phyloP scores from a whole-genome alignment of 2,113 vertebrate species.

The Tyrannus savana region DNA sequence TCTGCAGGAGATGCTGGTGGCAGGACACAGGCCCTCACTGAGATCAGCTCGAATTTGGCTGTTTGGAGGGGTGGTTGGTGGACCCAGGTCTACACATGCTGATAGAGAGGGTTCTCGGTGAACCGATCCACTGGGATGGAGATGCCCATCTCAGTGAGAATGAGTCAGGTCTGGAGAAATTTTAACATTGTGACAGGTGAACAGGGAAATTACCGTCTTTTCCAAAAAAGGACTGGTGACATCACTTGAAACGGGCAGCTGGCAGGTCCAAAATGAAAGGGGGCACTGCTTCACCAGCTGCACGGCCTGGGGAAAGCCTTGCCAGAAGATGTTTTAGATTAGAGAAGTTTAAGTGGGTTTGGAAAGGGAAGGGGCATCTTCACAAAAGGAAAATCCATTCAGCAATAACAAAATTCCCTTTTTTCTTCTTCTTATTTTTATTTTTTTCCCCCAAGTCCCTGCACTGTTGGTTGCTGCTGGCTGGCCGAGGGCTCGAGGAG shows the following conservation, averaged over 20 bases:
- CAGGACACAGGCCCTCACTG: neutral
- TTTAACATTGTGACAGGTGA: neutral
- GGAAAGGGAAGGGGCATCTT: neutral
- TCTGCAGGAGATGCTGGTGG: neutral
- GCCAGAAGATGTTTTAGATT: neutral
- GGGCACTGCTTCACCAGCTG: neutral
- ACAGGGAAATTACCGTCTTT: neutral
- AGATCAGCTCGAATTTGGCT: neutral
- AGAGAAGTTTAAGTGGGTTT: neutral
- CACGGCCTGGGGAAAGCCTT: neutral
- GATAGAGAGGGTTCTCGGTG: neutral
- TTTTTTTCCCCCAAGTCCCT: too few relatives aligned
- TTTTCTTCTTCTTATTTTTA: rapidly evolving
- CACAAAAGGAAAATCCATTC: neutral
- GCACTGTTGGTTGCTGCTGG: neutral
- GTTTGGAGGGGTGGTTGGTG: neutral
- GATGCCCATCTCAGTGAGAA: neutral
- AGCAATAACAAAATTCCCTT: neutral
- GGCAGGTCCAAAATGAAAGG: neutral
- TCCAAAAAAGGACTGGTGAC: neutral
- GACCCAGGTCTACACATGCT: neutral
- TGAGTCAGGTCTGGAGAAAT: neutral
- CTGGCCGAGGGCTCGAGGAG: neutral
- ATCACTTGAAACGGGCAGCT: neutral
- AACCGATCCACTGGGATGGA: neutral